Conservation (phyloP, 2,797 vertebrate species). For the Champsocephalus esox region DNA sequence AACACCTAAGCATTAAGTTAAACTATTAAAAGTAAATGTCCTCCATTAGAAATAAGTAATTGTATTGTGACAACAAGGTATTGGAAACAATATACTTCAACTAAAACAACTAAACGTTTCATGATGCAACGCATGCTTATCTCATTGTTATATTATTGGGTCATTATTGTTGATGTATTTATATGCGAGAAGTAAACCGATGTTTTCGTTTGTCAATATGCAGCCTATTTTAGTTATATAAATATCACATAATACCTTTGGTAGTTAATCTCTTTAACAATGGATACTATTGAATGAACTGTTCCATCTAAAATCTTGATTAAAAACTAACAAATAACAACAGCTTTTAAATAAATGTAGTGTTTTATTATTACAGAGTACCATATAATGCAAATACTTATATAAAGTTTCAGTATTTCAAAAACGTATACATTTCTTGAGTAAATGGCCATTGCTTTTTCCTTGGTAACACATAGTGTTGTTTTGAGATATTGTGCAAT, state of each 20-base stretch:
- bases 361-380: background rate
- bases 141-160: background rate
- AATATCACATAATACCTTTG: background rate
- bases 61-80: background rate
- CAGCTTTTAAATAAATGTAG: background rate
- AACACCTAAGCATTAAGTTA: background rate
- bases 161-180: background rate
- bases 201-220: background rate
- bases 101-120: background rate
- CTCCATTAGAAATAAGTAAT: background rate
- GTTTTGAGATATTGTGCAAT: background rate
- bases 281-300: background rate
- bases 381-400: background rate
- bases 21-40: background rate
- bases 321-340: background rate
- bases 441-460: background rate
- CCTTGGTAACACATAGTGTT: background rate
- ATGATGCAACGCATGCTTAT: background rate
- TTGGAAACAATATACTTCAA: background rate
- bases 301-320: background rate
- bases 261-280: slow-evolving; percentile 2
- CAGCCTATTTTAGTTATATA: background rate
- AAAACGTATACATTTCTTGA: background rate
- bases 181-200: background rate
- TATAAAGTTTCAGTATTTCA: background rate